phyloP scores from a whole-genome alignment of 2,113 vertebrate genomes.

The Andinoacara biseriatus region DNA sequence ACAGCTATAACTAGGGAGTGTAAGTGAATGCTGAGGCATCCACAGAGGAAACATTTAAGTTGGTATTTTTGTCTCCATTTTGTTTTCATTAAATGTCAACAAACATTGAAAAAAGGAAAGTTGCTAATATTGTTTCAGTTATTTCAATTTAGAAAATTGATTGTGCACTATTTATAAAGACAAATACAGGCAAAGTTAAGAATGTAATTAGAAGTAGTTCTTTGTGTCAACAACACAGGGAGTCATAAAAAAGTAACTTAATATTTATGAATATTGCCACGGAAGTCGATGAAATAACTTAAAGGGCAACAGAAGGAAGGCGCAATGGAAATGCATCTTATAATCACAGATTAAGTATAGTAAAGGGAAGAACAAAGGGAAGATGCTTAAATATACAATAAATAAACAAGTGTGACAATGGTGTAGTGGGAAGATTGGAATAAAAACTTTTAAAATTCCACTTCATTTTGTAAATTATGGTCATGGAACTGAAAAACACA shows the following conservation, averaged over 20 bases:
- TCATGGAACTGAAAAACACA: neutral
- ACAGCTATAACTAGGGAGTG: neutral
- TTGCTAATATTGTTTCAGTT: neutral
- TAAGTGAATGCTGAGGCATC: neutral
- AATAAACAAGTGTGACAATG: slow-evolving; percentile 18
- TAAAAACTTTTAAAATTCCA: neutral
- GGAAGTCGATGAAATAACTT: slow-evolving; percentile 31
- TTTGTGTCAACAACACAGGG: neutral
- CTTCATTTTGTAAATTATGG: neutral
- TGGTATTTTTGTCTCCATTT: neutral
- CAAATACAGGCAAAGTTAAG: neutral
- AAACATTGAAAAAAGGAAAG: neutral
- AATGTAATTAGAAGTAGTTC: slow-evolving; percentile 1
- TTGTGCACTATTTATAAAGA: neutral
- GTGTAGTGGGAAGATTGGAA: neutral
- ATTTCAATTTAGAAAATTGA: neutral
- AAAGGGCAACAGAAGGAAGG: slow-evolving; percentile 3
- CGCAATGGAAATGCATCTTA: neutral
- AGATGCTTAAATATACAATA: no score
- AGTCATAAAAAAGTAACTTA: slow-evolving; percentile 1
- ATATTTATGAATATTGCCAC: neutral
- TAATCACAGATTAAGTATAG: neutral
- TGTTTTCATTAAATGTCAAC: neutral
- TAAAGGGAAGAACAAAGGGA: no score
- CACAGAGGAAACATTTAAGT: neutral